phyloP scores from a whole-genome alignment of 2,888 invertebrate species.

The Epirrhoe alternata region DNA sequence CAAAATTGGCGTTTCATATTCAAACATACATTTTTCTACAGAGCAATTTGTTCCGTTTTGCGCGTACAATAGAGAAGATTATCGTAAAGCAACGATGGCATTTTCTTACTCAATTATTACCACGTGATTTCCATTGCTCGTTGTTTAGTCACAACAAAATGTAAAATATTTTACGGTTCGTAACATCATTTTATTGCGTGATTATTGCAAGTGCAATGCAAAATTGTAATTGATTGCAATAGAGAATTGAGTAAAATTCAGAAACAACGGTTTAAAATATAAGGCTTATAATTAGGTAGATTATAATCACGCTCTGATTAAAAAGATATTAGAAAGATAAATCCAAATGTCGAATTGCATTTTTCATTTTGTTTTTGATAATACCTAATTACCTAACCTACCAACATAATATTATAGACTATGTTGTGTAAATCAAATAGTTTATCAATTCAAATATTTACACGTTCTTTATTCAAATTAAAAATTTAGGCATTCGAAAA shows the following conservation, averaged over 20 bases:
- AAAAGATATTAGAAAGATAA: background rate
- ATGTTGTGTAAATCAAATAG: background rate
- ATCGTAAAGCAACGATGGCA: conserved; percentile 12
- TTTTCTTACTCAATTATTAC: conserved; percentile 35
- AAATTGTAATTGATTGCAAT: conserved; percentile 11
- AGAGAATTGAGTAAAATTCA: background rate
- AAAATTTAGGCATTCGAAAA: conserved; percentile 48
- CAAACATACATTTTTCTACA: conserved; percentile 17
- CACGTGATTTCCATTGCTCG: conserved; percentile 34
- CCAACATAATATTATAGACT: no score
- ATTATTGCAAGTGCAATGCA: conserved; percentile 45
- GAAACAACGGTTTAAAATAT: background rate
- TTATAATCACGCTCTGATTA: background rate
- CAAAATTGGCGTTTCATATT: conserved; percentile 46
- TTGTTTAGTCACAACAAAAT: conserved; percentile 26
- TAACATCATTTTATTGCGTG: conserved; percentile 25
- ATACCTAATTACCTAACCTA: background rate
- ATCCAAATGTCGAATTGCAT: background rate
- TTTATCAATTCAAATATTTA: background rate
- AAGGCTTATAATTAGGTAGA: background rate
- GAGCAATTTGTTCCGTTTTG: conserved; percentile 21
- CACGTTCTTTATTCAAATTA: background rate
- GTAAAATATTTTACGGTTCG: conserved; percentile 29
- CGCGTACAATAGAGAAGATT: conserved; percentile 9
- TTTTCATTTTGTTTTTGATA: no score